phyloP scores from a whole-genome alignment of 2,888 invertebrate genomes.

The Seira sanloemensis region DNA sequence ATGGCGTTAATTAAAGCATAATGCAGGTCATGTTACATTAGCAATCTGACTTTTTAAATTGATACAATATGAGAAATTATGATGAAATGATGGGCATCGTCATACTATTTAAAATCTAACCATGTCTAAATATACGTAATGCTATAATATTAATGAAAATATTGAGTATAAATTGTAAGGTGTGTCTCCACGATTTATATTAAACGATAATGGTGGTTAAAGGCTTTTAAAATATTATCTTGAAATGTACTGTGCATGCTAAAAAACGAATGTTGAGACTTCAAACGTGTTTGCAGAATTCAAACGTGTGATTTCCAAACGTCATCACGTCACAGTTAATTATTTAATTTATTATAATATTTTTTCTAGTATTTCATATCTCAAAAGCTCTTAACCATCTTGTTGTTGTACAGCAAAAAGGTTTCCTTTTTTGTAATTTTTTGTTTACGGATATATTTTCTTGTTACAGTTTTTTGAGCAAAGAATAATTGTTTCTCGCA shows the following conservation, averaged over 20 bases:
- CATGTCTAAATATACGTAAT: not conserved
- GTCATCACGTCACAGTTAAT: not conserved
- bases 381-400: not conserved
- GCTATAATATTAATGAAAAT: not conserved
- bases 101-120: not conserved
- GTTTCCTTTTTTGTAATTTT: not conserved
- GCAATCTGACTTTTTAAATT: slow-evolving; percentile 12
- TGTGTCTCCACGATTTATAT: too few species aligned
- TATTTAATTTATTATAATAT: not conserved
- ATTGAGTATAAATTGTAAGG: not conserved
- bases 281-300: not conserved
- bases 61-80: not conserved
- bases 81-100: not conserved
- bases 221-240: not conserved
- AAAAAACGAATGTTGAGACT: not conserved
- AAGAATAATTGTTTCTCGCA: too few species aligned
- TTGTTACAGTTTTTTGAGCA: not conserved
- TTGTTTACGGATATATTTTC: not conserved
- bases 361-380: not conserved
- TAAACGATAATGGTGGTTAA: not conserved
- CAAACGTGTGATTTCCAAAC: not conserved
- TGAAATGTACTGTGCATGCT: not conserved
- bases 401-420: too few species aligned
- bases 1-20: not conserved
- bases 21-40: not conserved